Conservation (phyloP, 2,888 invertebrate species). For the Tridacna gigas region DNA sequence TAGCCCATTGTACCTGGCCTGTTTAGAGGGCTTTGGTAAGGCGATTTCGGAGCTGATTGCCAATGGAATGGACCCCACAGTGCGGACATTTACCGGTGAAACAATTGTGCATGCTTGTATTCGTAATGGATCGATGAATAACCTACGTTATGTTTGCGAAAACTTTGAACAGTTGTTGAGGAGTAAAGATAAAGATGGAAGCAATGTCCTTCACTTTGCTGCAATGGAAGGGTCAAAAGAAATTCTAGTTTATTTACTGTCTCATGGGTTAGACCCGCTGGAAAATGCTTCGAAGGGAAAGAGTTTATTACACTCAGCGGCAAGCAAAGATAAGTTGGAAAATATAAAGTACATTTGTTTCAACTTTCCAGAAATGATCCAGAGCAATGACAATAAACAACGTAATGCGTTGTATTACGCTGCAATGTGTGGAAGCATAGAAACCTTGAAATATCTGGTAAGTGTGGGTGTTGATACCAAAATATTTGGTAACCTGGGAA, state of each 20-base stretch:
- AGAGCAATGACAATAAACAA: background rate
- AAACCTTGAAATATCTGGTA: constrained; percentile 4
- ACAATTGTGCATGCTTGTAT: constrained; percentile 17
- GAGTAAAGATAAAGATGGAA: constrained; percentile 12
- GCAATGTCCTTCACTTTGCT: constrained; percentile 14
- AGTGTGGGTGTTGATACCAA: background rate
- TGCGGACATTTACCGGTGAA: constrained; percentile 1
- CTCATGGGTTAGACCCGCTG: background rate
- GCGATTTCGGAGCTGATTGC: background rate
- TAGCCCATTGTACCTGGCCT: constrained; percentile 6
- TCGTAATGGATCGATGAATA: background rate
- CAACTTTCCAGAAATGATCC: background rate
- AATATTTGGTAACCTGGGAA: background rate
- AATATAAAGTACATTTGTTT: constrained; percentile 3
- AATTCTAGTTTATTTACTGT: background rate
- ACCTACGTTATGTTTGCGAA: constrained; percentile 13
- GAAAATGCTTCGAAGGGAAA: background rate
- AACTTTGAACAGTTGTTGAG: background rate
- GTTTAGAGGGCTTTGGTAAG: background rate
- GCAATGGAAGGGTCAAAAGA: background rate
- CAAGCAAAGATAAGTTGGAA: constrained; percentile 11
- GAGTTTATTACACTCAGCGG: constrained; percentile 10
- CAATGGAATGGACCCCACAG: constrained; percentile 1
- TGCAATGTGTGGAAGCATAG: constrained; percentile 1
- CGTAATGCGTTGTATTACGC: constrained; percentile 19